Evolutionary conservation across 2,113 vertebrate genomes (phyloP).

Genomic region (Pachycephala philippinensis): DNA sequence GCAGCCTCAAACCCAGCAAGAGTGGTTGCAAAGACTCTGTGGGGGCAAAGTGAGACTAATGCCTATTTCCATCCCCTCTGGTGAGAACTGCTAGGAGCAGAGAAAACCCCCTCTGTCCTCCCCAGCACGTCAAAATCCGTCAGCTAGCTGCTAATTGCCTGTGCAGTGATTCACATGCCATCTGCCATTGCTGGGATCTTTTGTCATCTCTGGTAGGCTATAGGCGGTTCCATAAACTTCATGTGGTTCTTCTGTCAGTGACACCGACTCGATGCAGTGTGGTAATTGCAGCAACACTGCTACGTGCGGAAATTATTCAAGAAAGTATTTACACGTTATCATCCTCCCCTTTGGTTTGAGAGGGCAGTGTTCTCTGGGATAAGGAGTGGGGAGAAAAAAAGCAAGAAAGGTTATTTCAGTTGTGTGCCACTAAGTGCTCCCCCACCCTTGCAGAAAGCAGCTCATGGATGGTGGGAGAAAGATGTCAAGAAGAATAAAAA

Average conservation of each 20-base stretch:
- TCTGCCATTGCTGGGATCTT: conserved; percentile 52
- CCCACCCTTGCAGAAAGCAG: neutral
- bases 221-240: neutral
- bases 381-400: neutral
- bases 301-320: neutral
- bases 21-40: neutral
- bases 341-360: neutral
- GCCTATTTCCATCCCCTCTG: conserved; percentile 37
- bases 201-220: conserved; percentile 9
- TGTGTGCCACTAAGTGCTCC: neutral
- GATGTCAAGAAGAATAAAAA: neutral
- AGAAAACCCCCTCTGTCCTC: conserved; percentile 40
- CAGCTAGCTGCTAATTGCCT: conserved; percentile 65
- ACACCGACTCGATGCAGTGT: neutral
- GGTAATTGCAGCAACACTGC: neutral
- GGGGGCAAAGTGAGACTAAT: conserved; percentile 39
- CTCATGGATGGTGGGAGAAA: neutral
- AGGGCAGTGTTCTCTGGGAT: neutral
- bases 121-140: conserved; percentile 45
- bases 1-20: neutral
- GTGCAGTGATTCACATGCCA: conserved; percentile 59
- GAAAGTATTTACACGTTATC: neutral
- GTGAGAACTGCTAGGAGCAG: conserved; percentile 16
- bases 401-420: neutral
- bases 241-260: conserved; percentile 19